These are phyloP conservation scores for Pithys albifrons DNA, from an alignment of 2,113 vertebrate species.

Conservation along the genomic window DNA sequence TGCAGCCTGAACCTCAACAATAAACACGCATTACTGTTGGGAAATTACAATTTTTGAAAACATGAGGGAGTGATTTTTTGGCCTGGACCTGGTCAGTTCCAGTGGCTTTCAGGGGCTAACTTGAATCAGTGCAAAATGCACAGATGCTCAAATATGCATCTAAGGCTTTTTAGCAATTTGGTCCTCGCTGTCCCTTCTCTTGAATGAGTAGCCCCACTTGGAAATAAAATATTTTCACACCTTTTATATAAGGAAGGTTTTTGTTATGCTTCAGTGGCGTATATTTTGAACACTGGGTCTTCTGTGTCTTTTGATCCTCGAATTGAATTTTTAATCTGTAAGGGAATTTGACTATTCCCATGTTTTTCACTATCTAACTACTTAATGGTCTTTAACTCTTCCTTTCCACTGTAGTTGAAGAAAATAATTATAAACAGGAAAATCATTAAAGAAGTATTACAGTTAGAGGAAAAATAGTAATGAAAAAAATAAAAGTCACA, in stretches of 20 bases:
- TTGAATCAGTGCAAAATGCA: background rate
- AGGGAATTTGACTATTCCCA: background rate
- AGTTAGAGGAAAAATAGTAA: background rate
- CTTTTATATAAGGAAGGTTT: background rate
- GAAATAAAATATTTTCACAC: background rate
- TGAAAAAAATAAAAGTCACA: background rate
- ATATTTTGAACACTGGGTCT: background rate
- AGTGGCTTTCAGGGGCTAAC: background rate
- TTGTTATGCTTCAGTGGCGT: background rate
- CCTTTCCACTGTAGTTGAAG: background rate
- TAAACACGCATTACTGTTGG: background rate
- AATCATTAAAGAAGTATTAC: background rate
- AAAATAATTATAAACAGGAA: background rate
- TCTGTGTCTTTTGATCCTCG: background rate
- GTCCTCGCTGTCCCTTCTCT: background rate
- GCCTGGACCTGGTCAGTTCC: background rate
- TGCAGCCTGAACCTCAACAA: background rate
- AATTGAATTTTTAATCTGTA: background rate
- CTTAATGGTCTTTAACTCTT: background rate
- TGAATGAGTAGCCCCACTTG: background rate
- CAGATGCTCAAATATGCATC: background rate
- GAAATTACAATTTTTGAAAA: background rate
- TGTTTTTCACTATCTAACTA: background rate
- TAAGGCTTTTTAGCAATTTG: background rate
- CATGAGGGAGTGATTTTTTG: background rate